Evolutionary conservation across 2,888 invertebrate species (phyloP), one percentile per base, ranked within the genome.

Genomic region (Diarsia dahlii): DNA sequence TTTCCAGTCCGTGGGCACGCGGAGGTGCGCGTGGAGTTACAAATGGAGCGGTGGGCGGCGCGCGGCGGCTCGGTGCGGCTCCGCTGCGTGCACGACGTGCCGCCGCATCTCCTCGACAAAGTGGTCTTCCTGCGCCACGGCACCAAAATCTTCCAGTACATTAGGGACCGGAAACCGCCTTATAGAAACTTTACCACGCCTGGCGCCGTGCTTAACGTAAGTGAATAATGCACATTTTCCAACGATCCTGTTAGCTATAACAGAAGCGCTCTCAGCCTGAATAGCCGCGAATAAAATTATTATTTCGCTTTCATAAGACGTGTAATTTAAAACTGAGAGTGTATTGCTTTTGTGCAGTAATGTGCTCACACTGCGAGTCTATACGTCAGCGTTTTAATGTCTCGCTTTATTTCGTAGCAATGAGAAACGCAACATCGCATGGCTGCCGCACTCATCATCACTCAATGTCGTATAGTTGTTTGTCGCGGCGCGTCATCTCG

Each of bases 71-170:
- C 98, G 84, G 98, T 98, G 85, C 97, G 97, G 67, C 95, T 98
- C 83, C 97, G 97, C 91, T 98, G 98, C 96, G 97, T 97, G 82
- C 98, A 98, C 96, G 98, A 98, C 94, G 98, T 98, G 78, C 97
- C 97, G 67, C 97, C 97, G 64, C 97, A 98, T 90, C 97, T 98
- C 88, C 97, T 98, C 74, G 98, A 98, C 96, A 98, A 98, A 95
- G 98, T 98, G 88, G 98, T 98, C 93, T 98, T 98, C 97, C 96
- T 97, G 73, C 97, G 97, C 86, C 97, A 97, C 87, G 97, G 97
- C 87, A 97, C 97, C 91, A 98, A 98, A 96, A 98, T 98, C 96
- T 98, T 98, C 94, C 98, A 98, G 95, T 98, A 98, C 93, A 98
- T 98, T 92, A 97, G 97, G 90, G 98, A 98, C 87, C 97, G 98